A percentile compares a stretch with the other conserved stretches of the same genome.
phyloP scores from a whole-genome alignment of 2,888 invertebrate species.

The Melieria omissa region DNA sequence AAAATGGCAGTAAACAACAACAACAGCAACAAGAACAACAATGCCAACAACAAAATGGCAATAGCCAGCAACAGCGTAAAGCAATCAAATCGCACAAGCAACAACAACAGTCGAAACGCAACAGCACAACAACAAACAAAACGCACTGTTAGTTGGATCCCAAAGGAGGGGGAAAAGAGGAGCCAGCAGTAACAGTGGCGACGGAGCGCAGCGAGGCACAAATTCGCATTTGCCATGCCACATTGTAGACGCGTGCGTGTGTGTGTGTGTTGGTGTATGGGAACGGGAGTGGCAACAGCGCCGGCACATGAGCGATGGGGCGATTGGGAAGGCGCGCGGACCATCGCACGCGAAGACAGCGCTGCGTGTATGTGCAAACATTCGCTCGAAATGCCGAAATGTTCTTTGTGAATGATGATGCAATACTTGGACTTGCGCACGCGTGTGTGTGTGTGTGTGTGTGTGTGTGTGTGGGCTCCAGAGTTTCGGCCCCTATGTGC shows the following conservation, averaged over 20 bases:
- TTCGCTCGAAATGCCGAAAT: neutral
- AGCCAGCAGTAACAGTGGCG: neutral
- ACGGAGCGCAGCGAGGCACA: neutral
- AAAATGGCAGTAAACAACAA: slow-evolving; percentile 21
- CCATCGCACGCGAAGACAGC: no score
- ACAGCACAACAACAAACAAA: neutral
- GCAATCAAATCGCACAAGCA: slow-evolving; percentile 18
- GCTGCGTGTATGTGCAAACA: neutral
- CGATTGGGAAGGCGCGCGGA: no score
- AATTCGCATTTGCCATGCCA: neutral
- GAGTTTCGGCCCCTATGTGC: neutral
- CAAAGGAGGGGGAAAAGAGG: neutral
- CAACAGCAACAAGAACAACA: slow-evolving; percentile 39
- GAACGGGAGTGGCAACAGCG: no score
- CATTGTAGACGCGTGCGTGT: neutral
- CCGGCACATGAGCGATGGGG: no score
- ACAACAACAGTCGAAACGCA: neutral
- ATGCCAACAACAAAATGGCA: slow-evolving; percentile 32
- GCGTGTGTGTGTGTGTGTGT: neutral
- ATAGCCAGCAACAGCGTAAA: slow-evolving; percentile 11
- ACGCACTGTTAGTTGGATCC: neutral
- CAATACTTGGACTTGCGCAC: slow-evolving; percentile 11
- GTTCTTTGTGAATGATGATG: slow-evolving; percentile 12
- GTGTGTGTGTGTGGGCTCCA: neutral
- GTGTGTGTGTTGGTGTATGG: neutral